phyloP scores from a whole-genome alignment of 2,113 vertebrate species.

The Malurus alboscapulatus region DNA sequence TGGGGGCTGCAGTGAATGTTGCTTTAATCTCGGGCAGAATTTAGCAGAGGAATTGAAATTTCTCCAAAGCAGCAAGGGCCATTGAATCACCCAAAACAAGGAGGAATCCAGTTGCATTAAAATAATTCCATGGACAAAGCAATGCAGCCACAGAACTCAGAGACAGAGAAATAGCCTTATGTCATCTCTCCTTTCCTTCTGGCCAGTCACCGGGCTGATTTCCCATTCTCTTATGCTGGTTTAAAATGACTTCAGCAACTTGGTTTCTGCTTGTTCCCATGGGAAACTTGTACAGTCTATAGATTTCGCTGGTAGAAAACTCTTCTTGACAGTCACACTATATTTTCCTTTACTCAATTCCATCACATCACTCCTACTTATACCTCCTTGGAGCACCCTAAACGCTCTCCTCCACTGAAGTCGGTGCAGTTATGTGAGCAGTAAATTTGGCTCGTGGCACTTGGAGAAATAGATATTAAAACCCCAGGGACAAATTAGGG shows the following conservation, averaged over 20 bases:
- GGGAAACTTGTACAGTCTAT: conserved; percentile 61
- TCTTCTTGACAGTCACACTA: conserved; percentile 62
- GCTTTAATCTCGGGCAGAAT: not conserved
- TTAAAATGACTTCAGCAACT: conserved; percentile 67
- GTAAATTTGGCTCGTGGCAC: conserved; percentile 56
- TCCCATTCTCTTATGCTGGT: conserved; percentile 54
- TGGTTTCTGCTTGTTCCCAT: conserved; percentile 46
- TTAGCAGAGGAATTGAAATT: not conserved
- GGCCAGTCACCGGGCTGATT: conserved; percentile 2
- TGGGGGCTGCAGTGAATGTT: not conserved
- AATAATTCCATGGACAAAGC: not conserved
- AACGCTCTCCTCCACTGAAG: conserved; percentile 48
- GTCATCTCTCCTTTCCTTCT: conserved; percentile 48
- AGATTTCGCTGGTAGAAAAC: conserved; percentile 64
- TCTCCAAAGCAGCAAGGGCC: not conserved
- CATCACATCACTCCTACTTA: conserved; percentile 68
- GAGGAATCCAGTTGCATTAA: not conserved
- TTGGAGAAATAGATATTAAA: conserved; percentile 67
- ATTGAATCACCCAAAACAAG: not conserved
- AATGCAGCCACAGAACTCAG: not conserved
- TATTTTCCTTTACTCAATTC: conserved; percentile 67
- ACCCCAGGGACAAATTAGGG: conserved; percentile 7
- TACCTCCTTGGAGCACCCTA: conserved; percentile 61
- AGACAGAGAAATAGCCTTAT: conserved; percentile 31
- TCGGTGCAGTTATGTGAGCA: conserved; percentile 33